A percentile compares a stretch with the other conserved stretches of the same genome.
These are phyloP conservation scores for Bombylius discolor DNA, from an alignment of 2,888 invertebrate species.

Conservation along the genomic window DNA sequence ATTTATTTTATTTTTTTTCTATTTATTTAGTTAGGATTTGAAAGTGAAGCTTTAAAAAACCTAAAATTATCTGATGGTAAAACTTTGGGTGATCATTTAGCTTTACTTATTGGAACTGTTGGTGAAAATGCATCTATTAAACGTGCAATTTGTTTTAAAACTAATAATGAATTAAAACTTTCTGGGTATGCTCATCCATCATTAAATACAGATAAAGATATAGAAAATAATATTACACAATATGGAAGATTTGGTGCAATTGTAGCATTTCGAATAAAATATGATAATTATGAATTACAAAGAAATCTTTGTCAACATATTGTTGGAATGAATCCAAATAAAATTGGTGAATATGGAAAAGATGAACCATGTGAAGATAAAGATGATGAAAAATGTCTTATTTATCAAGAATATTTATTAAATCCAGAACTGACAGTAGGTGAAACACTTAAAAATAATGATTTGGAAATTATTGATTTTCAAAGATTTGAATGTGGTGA, in stretches of 20 bases:
- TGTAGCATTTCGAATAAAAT: constrained; percentile 50
- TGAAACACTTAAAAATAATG: constrained; percentile 53
- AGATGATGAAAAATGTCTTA: constrained; percentile 67
- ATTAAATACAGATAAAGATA: constrained; percentile 33
- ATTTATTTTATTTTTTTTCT: constrained; percentile 8
- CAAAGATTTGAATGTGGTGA: constrained; percentile 83
- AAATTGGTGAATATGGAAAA: constrained; percentile 50
- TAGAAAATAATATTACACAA: constrained; percentile 38
- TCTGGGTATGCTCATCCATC: constrained; percentile 67
- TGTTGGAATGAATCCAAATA: constrained; percentile 73
- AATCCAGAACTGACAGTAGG: constrained; percentile 63
- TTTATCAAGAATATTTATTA: constrained; percentile 76
- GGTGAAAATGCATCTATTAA: constrained; percentile 81
- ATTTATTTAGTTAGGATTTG: constrained; percentile 36
- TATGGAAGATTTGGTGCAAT: constrained; percentile 78
- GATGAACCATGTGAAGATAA: constrained; percentile 50
- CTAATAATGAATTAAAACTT: constrained; percentile 42
- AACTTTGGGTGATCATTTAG: constrained; percentile 65
- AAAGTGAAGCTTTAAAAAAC: constrained; percentile 52
- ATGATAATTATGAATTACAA: constrained; percentile 39
- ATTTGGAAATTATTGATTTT: constrained; percentile 62
- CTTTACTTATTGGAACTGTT: constrained; percentile 71
- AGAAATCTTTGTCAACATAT: constrained; percentile 83
- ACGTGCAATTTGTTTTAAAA: constrained; percentile 64
- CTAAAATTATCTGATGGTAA: constrained; percentile 53